Conservation (phyloP, 2,888 invertebrate species). For the Corbicula japonica region DNA sequence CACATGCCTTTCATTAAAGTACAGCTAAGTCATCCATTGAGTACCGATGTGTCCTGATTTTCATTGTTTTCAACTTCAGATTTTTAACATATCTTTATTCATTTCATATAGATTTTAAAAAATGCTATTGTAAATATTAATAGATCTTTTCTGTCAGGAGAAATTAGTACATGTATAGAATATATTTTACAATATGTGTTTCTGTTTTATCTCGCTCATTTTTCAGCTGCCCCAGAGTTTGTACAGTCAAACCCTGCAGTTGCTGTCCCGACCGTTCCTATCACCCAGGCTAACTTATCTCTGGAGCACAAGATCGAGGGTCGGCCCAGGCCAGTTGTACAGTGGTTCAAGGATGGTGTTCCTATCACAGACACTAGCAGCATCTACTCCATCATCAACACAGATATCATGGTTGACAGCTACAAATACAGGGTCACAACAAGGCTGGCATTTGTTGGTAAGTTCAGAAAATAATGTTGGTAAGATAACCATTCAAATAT, state of each 20-base stretch:
- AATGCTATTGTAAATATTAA: too few relatives aligned
- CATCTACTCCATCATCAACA: constrained; percentile 68
- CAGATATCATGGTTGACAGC: constrained; percentile 47
- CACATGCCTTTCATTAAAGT: neutral
- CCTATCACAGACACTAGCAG: constrained; percentile 63
- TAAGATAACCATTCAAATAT: too few relatives aligned
- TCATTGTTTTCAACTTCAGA: neutral
- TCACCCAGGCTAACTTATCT: constrained; percentile 66
- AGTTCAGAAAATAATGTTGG: constrained; percentile 18
- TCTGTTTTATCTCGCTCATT: too few relatives aligned
- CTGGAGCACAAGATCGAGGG: constrained; percentile 77
- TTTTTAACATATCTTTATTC: neutral
- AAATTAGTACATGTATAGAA: neutral
- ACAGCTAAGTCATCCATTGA: too few relatives aligned
- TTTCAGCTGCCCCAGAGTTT: constrained; percentile 74
- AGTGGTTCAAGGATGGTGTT: constrained; percentile 79
- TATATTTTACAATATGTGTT: too few relatives aligned
- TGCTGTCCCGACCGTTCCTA: constrained; percentile 61
- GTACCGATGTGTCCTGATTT: neutral
- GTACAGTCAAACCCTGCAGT: constrained; percentile 49
- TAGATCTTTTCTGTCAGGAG: neutral
- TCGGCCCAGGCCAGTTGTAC: constrained; percentile 74
- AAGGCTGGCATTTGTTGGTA: constrained; percentile 73
- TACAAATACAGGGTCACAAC: constrained; percentile 73
- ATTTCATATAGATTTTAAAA: too few relatives aligned